Conservation (phyloP, 2,797 vertebrate species). For the Gorsachius magnificus region DNA sequence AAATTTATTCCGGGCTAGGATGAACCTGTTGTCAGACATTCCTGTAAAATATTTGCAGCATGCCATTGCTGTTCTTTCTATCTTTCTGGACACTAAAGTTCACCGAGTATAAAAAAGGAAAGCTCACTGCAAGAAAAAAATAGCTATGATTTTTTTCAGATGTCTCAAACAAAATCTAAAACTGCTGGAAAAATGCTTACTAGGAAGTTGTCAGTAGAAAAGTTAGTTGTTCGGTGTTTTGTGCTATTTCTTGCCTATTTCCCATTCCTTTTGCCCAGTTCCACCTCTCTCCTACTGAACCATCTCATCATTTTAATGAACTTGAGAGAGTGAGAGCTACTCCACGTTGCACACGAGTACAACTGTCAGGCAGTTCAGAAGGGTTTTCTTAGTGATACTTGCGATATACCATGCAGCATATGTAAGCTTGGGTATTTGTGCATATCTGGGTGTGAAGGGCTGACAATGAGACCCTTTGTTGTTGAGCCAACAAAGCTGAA, state of each 20-base stretch:
- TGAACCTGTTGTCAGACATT: not conserved
- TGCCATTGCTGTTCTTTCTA: not conserved
- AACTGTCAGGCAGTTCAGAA: not conserved
- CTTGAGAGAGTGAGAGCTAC: not conserved
- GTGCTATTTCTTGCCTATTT: not conserved
- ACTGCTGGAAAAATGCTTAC: not conserved
- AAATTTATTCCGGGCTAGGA: not conserved
- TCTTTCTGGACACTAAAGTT: not conserved
- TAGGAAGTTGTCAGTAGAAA: not conserved
- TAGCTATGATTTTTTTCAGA: not conserved
- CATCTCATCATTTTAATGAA: not conserved
- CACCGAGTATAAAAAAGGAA: not conserved
- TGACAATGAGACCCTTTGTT: not conserved
- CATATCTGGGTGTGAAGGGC: not conserved
- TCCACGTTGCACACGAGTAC: not conserved
- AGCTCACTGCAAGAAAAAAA: not conserved
- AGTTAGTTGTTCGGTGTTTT: not conserved
- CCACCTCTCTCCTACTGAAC: not conserved
- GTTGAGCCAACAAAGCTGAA: not conserved
- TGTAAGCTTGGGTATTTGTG: not conserved
- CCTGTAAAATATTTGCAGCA: not conserved
- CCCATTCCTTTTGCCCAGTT: not conserved
- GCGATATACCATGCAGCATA: not conserved
- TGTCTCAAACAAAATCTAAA: not conserved
- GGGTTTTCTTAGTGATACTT: not conserved